Percentiles rank a stretch among this genome's conserved stretches.
Evolutionary conservation across 2,113 vertebrate genomes (phyloP).

Genomic region (Toxostoma redivivum): DNA sequence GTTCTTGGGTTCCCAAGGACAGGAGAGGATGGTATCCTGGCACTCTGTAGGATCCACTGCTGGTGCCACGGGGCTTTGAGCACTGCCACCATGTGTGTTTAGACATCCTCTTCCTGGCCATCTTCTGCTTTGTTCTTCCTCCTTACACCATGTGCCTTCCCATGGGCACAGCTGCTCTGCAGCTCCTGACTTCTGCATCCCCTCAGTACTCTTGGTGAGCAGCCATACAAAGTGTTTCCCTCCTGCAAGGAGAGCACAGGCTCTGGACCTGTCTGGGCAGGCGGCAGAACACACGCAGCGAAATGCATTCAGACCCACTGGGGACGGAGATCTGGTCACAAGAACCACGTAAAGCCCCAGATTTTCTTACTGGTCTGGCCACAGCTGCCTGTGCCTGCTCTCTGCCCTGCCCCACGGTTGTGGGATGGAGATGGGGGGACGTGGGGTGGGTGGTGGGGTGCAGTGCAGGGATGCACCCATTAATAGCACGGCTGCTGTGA

Average conservation of each 20-base stretch:
- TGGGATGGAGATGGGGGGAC: not conserved
- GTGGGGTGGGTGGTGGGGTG: accelerated
- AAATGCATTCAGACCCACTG: not conserved
- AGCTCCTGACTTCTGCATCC: not conserved
- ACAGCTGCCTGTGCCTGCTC: not conserved
- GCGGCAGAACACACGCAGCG: not conserved
- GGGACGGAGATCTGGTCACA: not conserved
- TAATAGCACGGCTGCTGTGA: accelerated
- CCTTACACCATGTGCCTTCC: not conserved
- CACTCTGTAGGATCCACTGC: not conserved
- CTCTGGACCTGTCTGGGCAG: not conserved
- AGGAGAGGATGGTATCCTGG: not conserved
- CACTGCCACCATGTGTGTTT: accelerated
- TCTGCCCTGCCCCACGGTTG: too few relatives aligned
- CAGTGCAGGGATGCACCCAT: not conserved
- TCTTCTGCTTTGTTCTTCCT: not conserved
- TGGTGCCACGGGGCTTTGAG: not conserved
- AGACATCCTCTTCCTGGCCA: not conserved
- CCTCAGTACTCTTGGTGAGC: accelerated
- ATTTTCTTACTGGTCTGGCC: not conserved
- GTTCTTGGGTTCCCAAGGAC: not conserved
- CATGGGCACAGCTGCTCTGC: not conserved
- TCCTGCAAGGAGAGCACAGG: not conserved
- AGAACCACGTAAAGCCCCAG: not conserved
- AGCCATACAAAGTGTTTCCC: accelerated